These are phyloP conservation scores for Drosophila takahashii DNA, from an alignment of 1,140 invertebrate genomes.

Conservation along the genomic window DNA sequence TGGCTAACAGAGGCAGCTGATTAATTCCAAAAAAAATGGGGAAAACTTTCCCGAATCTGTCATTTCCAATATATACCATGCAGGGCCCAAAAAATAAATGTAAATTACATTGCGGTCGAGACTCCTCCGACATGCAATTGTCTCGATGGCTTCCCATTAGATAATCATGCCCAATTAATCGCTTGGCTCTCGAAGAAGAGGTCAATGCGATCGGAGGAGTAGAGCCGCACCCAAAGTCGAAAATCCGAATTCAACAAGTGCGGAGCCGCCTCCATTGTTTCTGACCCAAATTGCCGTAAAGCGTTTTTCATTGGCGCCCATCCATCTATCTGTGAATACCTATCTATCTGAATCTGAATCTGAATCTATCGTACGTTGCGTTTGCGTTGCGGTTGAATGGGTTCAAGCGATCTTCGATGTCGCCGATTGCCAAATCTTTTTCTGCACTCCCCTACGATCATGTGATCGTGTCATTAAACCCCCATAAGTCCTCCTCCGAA, in stretches of 20 bases:
- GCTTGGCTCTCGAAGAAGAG: slow-evolving; percentile 40
- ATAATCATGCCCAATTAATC: slow-evolving; percentile 49
- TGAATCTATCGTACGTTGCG: slow-evolving; percentile 50
- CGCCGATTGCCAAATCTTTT: slow-evolving; percentile 74
- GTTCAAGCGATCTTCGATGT: slow-evolving; percentile 72
- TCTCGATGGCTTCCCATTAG: slow-evolving; percentile 37
- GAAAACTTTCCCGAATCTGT: slow-evolving; percentile 58
- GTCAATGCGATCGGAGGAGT: slow-evolving; percentile 52
- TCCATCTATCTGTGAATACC: slow-evolving; percentile 20
- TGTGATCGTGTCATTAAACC: slow-evolving; percentile 67
- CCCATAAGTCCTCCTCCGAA: slow-evolving; percentile 40
- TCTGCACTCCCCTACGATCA: slow-evolving; percentile 63
- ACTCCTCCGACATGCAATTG: slow-evolving; percentile 42
- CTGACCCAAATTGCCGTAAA: slow-evolving; percentile 69
- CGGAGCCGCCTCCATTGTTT: slow-evolving; percentile 59
- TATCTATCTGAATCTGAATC: slow-evolving; percentile 39
- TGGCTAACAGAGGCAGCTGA: slow-evolving; percentile 28
- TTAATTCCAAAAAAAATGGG: slow-evolving; percentile 10
- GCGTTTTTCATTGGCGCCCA: slow-evolving; percentile 44
- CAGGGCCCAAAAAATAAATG: slow-evolving; percentile 29
- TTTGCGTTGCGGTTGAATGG: slow-evolving; percentile 79
- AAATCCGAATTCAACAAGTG: slow-evolving; percentile 56
- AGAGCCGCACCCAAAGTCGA: slow-evolving; percentile 30
- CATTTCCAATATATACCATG: slow-evolving; percentile 28
- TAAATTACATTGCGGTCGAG: slow-evolving; percentile 41